phyloP scores from a whole-genome alignment of 2,797 vertebrate genomes.

The Lagodon rhomboides region DNA sequence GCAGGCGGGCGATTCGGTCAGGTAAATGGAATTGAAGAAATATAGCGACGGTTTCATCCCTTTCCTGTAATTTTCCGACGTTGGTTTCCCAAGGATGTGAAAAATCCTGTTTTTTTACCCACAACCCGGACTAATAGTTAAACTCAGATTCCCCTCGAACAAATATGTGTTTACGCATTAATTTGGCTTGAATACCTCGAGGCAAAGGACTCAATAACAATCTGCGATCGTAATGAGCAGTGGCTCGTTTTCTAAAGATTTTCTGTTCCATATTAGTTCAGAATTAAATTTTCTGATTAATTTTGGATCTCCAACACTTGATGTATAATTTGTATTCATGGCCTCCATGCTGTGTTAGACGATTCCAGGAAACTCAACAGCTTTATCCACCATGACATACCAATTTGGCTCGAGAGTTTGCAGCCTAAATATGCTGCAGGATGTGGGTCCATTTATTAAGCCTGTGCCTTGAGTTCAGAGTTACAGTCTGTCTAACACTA shows the following conservation, averaged over 20 bases:
- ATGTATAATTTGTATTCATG: conserved; percentile 68
- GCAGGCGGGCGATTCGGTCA: conserved; percentile 42
- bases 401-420: conserved; percentile 72
- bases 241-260: conserved; percentile 35
- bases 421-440: conserved; percentile 68
- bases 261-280: conserved; percentile 24
- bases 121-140: conserved; percentile 11
- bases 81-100: background rate
- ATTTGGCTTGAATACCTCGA: conserved; percentile 20
- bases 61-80: conserved; percentile 48
- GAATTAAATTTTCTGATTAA: conserved; percentile 54
- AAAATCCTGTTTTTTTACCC: background rate
- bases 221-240: conserved; percentile 27
- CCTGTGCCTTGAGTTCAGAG: conserved; percentile 59
- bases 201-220: conserved; percentile 29
- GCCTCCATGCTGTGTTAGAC: conserved; percentile 35
- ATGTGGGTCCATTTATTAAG: conserved; percentile 73
- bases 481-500: conserved; percentile 66
- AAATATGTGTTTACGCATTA: conserved; percentile 22
- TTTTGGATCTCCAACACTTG: conserved; percentile 47
- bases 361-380: conserved; percentile 65
- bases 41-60: conserved; percentile 10
- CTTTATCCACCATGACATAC: conserved; percentile 70
- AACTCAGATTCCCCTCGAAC: conserved; percentile 17
- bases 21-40: conserved; percentile 55